These are phyloP conservation scores for Notarius quadriscutis DNA, from an alignment of 2,113 vertebrate genomes.

Conservation along the genomic window DNA sequence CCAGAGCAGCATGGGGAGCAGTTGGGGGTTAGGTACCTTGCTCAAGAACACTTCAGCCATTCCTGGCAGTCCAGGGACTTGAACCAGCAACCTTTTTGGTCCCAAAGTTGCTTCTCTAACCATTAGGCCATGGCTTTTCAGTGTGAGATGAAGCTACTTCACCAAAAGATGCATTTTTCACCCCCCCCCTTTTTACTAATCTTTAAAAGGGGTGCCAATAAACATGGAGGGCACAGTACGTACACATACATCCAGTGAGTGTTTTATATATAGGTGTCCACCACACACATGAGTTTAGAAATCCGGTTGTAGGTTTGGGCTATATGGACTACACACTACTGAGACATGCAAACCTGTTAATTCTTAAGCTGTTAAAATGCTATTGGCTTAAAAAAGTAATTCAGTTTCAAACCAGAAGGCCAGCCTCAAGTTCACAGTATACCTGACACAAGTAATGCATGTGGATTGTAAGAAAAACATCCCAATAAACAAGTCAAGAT, in stretches of 20 bases:
- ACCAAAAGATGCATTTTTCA: too few relatives aligned
- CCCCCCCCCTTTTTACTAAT: too few relatives aligned
- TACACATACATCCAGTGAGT: neutral
- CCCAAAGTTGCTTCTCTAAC: too few relatives aligned
- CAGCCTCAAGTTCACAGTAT: conserved; percentile 32
- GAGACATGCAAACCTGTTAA: conserved; percentile 45
- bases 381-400: conserved; percentile 19
- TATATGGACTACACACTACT: conserved; percentile 40
- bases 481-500: conserved; percentile 27
- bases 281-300: conserved; percentile 36
- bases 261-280: conserved; percentile 29
- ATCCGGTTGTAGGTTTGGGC: neutral
- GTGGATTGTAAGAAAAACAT: neutral
- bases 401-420: conserved; percentile 3
- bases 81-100: too few relatives aligned
- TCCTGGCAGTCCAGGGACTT: too few relatives aligned
- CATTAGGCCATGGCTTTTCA: too few relatives aligned
- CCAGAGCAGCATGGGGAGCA: too few relatives aligned
- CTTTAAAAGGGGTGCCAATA: too few relatives aligned
- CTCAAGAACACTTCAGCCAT: too few relatives aligned
- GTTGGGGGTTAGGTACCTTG: too few relatives aligned
- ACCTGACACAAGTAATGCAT: neutral
- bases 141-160: too few relatives aligned
- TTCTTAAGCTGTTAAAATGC: conserved; percentile 8
- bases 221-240: neutral